Base-by-base conservation (phyloP, 2,113 vertebrate species). In the Oreochromis spilurus region DNA sequence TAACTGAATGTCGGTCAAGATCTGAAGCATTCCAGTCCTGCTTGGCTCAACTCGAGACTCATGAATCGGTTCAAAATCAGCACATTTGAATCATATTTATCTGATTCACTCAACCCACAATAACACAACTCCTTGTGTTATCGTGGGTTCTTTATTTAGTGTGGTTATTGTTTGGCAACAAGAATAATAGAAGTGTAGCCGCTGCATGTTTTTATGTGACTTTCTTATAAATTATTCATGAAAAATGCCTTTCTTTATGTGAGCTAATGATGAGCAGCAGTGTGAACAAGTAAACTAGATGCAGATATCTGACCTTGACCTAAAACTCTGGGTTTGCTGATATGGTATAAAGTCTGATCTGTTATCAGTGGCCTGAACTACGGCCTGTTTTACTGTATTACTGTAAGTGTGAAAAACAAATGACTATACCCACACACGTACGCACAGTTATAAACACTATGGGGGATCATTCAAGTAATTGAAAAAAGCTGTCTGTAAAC, bases 401-500 rank as follows among this genome's bases (percentile, higher is more conserved):
- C 14, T 43, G 83, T 67, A 67, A 43, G 55, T 34, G 31, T 57
- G 16, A 84, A 62, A 36, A 83, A 19, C 43, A 17, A 5, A 40
- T 9, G 6, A 79, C 6, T 26, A 24, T 14, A 24, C 5, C 16
- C 53, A 50, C 60, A 80, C 40, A 58, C 70, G 70, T 29, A 43
- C 2, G n/a, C 60, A 62, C 50, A 57, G 70, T 31, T 58, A 9
- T 72, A 77, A 79, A 82, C 50, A 82, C 29, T 38, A 5, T 10
- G 16, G 26, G 34, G 19, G 21, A 83, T 92, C 48, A 81, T 84
- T 82, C 84, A 72, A 29, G 19, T 83, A 78, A 92, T 78, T 86
- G 19, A 91, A 75, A 84, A 77, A 79, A 67, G n/a, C 26, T 54
- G 83, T 65, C 72, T 88, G 83, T 85, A 90, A 93, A 93, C 87